Conservation (phyloP, 30 jellyfish, hydroid and myxozoan species). For the Aurelia sp. region DNA sequence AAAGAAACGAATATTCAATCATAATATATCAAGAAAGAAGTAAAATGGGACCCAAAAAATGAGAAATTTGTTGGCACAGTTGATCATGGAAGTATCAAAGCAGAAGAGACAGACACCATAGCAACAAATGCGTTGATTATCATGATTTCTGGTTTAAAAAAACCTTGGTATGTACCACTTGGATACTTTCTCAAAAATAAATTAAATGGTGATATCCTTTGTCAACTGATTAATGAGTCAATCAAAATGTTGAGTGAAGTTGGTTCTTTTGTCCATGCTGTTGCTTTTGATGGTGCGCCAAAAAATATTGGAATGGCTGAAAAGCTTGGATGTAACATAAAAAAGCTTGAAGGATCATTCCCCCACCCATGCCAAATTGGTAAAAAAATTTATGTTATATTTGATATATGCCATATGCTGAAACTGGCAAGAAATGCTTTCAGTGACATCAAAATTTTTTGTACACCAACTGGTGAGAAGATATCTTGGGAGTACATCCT, state of each 20-base stretch:
- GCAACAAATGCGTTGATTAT: conserved; percentile 42
- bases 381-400: conserved; percentile 16
- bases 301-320: conserved; percentile 53
- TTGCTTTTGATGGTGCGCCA: conserved; percentile 61
- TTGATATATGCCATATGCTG: conserved; percentile 57
- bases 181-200: conserved; percentile 24
- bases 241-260: conserved; percentile 15
- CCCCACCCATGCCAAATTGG: conserved; percentile 19
- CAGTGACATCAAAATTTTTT: conserved; percentile 17
- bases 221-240: conserved; percentile 16
- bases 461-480: background rate
- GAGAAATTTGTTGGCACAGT: conserved; percentile 43
- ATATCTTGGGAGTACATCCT: conserved; percentile 39
- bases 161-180: conserved; percentile 21
- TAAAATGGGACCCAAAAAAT: conserved; percentile 22
- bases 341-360: conserved; percentile 37
- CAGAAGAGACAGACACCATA: conserved; percentile 16
- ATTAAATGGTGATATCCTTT: background rate
- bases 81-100: conserved; percentile 38
- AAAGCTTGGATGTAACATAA: conserved; percentile 46
- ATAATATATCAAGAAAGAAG: conserved; percentile 20
- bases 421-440: conserved; percentile 58
- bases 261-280: conserved; percentile 36
- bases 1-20: too few species aligned
- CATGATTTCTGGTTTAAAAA: conserved; percentile 15